Evolutionary conservation across 1,140 invertebrate species (phyloP).

Genomic region (Zaprionus ornatus): DNA sequence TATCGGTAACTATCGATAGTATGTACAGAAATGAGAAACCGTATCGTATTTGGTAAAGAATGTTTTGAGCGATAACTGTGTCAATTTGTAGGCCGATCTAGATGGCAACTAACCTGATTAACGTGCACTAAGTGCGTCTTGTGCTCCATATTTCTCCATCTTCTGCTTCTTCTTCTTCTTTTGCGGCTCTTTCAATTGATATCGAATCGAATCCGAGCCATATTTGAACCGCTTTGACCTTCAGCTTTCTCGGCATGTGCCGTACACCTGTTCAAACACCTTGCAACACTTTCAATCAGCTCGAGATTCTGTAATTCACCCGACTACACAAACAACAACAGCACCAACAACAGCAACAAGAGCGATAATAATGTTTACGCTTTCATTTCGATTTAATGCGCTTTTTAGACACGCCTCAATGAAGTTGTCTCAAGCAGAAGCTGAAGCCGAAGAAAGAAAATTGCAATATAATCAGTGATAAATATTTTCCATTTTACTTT

Average conservation of each 20-base stretch:
- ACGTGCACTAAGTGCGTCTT: conserved; percentile 9
- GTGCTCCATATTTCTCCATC: conserved; percentile 26
- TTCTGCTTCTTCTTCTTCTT: background rate
- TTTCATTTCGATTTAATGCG: conserved; percentile 81
- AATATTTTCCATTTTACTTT: conserved; percentile 65
- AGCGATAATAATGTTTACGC: conserved; percentile 70
- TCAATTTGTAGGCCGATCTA: background rate
- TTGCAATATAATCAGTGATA: conserved; percentile 75
- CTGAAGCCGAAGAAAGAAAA: conserved; percentile 39
- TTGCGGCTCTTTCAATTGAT: conserved; percentile 1
- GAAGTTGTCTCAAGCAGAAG: conserved; percentile 21
- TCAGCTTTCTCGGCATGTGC: conserved; percentile 38
- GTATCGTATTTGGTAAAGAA: background rate
- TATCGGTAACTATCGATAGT: background rate
- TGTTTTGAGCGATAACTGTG: conserved; percentile 4
- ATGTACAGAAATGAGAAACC: background rate
- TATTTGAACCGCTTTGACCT: conserved; percentile 54
- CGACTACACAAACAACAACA: conserved; percentile 12
- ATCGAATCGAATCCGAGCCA: conserved; percentile 30
- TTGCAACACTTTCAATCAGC: conserved; percentile 62
- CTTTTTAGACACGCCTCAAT: conserved; percentile 57
- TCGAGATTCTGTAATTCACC: conserved; percentile 42
- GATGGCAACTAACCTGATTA: conserved; percentile 29
- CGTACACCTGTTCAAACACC: conserved; percentile 22
- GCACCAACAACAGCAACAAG: conserved; percentile 17